Base-by-base conservation (phyloP, 2,888 invertebrate species). In the Drosophila testacea region DNA sequence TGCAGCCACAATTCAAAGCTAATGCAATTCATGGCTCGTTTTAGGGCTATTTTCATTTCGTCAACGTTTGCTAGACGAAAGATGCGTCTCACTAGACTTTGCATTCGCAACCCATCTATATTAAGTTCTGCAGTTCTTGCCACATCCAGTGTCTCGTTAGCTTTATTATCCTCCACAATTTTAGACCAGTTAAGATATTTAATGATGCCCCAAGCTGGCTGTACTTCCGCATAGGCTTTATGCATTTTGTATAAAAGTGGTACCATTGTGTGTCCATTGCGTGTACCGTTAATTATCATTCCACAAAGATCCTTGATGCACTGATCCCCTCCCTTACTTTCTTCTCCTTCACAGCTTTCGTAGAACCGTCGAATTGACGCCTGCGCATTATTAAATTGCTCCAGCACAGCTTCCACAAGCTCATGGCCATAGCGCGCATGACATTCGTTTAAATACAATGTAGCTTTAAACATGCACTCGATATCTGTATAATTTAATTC, bases 381-480 rank as follows among this genome's bases (percentile, higher is more conserved):
- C 10, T 61, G 67, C 48, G 59, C 77, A 27, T 42, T 50, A 16
- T 5, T 65, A 36, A 60, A 61, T 11, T 76, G 62, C 38, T 46
- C 13, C 7, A 67, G 48, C 47, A 79, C 61, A 3, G 78, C 52
- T 10, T 73, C 65, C 0, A 73, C 68, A 1, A 86, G 69, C 0
- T 64, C 42, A 28, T 74, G 74, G 0, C 89, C 88, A 11, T 75
- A 44, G 4, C 74, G 73, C 0, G 60, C 66, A 51, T 71, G 32
- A 10, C 88, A 88, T 44, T 89, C 85, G 11, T 65, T 51, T 13
- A 86, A 41, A 30, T 88, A 86, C 11, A 86, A 11, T 6, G 65
- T 67, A 4, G 83, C 85, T 34, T 87, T 86, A 2, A 84, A 70
- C 68, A 87, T 56, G 48, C 83, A 75, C 42, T 86, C 89, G 9